Percentiles rank a stretch among this genome's conserved stretches.
Conservation (phyloP, 1,140 invertebrate genomes). For the Psilanteris sp. region DNA sequence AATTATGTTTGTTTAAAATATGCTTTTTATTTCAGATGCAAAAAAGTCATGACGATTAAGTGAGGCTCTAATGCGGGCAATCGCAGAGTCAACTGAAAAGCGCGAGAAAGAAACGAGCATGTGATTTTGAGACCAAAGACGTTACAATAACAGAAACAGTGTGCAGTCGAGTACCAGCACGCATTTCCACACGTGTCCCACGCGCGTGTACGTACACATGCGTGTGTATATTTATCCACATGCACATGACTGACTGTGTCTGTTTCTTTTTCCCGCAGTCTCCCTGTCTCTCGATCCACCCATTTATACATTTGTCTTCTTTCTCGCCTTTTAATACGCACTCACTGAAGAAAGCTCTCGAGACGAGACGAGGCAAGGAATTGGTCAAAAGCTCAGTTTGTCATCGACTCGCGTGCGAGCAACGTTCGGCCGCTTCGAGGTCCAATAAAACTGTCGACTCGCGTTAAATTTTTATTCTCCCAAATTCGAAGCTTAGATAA, state of each 20-base stretch:
- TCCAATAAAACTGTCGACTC: not conserved
- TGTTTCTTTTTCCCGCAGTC: conserved; percentile 56
- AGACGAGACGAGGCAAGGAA: conserved; percentile 20
- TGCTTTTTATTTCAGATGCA: too few species aligned
- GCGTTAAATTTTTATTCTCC: too few species aligned
- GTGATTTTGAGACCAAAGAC: conserved; percentile 29
- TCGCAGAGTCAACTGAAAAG: conserved; percentile 8
- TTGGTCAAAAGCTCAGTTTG: conserved; percentile 57
- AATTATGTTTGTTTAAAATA: too few species aligned
- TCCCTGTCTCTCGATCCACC: conserved; percentile 46
- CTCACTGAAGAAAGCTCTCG: conserved; percentile 54
- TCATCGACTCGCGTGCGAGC: conserved; percentile 47
- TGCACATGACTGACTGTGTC: conserved; percentile 10
- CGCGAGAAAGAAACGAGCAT: conserved; percentile 18
- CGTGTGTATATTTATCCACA: conserved; percentile 33
- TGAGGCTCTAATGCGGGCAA: not conserved
- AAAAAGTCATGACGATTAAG: too few species aligned
- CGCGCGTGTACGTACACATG: conserved; percentile 10
- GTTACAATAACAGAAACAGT: conserved; percentile 53
- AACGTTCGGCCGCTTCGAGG: conserved; percentile 9
- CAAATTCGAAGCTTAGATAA: not conserved
- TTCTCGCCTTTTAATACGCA: conserved; percentile 53
- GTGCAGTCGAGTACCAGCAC: conserved; percentile 10
- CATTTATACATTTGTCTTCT: conserved; percentile 56
- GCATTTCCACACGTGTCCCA: conserved; percentile 52